Evolutionary conservation across 2,113 vertebrate genomes (phyloP).

Genomic region (Balaenoptera acutorostrata): DNA sequence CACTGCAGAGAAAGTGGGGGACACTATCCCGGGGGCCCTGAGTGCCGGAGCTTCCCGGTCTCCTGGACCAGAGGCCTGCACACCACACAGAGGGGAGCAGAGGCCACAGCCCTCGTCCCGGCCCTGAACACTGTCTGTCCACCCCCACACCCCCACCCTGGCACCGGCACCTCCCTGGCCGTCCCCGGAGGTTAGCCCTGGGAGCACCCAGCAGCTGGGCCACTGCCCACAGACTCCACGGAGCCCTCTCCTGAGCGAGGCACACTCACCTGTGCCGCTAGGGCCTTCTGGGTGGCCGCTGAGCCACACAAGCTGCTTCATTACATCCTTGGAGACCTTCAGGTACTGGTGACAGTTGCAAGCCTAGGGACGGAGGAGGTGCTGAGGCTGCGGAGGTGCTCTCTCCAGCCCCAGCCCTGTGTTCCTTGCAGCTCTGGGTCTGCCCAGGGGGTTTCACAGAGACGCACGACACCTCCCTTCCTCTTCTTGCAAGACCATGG

Average conservation of each 20-base stretch:
- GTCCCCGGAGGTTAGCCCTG: neutral
- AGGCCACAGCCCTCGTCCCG: neutral
- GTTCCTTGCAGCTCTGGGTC: too few relatives aligned
- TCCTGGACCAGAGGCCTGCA: neutral
- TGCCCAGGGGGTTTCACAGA: neutral
- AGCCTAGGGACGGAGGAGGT: constrained; percentile 71
- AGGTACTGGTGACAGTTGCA: constrained; percentile 87
- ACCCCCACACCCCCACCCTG: too few relatives aligned
- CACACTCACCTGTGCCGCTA: neutral
- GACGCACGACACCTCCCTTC: too few relatives aligned
- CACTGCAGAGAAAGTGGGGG: neutral
- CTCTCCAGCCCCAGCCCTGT: fast-evolving
- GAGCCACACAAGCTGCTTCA: constrained; percentile 79
- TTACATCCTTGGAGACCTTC: constrained; percentile 81
- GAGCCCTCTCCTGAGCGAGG: neutral
- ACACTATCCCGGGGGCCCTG: fast-evolving
- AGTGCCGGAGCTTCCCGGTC: fast-evolving
- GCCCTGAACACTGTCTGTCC: fast-evolving
- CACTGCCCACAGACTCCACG: neutral
- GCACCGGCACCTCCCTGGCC: neutral
- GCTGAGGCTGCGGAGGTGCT: neutral
- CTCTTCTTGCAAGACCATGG: fast-evolving
- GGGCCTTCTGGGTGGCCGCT: neutral
- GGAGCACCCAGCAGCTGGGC: neutral
- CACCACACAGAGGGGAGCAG: neutral